phyloP scores from a whole-genome alignment of 2,888 invertebrate species.

The Capitulum mitella region DNA sequence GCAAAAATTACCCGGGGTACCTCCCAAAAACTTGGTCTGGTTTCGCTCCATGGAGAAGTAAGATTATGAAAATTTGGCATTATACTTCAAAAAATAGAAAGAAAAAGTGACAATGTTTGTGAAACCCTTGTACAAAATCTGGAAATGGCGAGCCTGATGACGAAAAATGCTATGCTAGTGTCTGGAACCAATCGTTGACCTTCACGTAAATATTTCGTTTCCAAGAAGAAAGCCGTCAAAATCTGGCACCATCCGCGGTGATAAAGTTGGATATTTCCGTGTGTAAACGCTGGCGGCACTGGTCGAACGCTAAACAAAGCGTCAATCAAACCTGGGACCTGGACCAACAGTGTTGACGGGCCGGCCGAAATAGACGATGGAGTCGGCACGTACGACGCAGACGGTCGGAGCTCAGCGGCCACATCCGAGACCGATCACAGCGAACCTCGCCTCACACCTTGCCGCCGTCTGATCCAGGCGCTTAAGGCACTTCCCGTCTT shows the following conservation, averaged over 20 bases:
- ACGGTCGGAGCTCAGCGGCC: too few species aligned
- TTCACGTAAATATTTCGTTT: neutral
- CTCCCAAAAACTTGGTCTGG: too few species aligned
- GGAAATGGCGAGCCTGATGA: neutral
- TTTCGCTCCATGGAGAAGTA: too few species aligned
- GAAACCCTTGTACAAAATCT: neutral
- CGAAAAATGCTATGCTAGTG: too few species aligned
- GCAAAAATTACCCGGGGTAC: too few species aligned
- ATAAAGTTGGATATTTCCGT: neutral
- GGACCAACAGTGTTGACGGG: neutral
- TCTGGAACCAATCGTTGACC: neutral
- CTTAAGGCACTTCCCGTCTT: too few species aligned
- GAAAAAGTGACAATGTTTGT: neutral
- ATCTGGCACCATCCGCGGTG: neutral
- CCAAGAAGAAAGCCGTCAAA: neutral
- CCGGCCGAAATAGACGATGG: neutral
- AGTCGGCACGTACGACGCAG: neutral
- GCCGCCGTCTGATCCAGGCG: neutral
- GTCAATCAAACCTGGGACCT: neutral
- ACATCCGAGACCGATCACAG: neutral
- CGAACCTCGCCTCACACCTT: too few species aligned
- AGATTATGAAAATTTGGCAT: neutral
- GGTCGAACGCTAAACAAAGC: neutral
- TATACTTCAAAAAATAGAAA: neutral
- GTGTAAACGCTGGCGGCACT: neutral